Evolutionary conservation across 2,113 vertebrate species (phyloP).

Genomic region (Ophthalmolycus amberensis): DNA sequence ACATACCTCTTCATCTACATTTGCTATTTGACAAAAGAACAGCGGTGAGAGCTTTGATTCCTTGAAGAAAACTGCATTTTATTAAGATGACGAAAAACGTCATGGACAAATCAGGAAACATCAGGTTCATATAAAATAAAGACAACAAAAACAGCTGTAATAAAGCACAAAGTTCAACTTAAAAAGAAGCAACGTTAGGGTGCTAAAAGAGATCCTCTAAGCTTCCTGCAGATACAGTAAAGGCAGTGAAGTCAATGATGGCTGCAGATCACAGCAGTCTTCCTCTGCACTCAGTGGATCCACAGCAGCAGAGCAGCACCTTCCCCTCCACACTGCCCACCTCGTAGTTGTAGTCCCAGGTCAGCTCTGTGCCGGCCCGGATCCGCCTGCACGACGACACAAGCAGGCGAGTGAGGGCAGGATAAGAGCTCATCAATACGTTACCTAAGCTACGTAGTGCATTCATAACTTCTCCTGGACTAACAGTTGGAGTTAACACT

Average conservation of each 20-base stretch:
- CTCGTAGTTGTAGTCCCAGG: conserved; percentile 99
- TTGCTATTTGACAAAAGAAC: conserved; percentile 5
- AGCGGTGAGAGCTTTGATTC: not conserved
- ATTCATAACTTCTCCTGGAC: not conserved
- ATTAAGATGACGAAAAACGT: conserved; percentile 49
- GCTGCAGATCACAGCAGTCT: conserved; percentile 85
- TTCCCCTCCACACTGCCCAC: conserved; percentile 98
- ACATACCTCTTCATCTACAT: not conserved
- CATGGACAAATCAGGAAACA: conserved; percentile 9
- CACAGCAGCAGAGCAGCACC: conserved; percentile 97
- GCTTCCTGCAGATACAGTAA: conserved; percentile 17
- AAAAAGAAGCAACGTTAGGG: conserved; percentile 28
- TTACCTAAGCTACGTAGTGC: too few relatives aligned
- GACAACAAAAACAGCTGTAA: conserved; percentile 23
- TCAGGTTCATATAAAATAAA: conserved; percentile 46
- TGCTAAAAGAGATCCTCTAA: not conserved
- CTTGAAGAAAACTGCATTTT: conserved; percentile 54
- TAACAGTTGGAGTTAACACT: not conserved
- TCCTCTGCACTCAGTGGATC: conserved; percentile 94
- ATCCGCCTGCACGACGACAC: conserved; percentile 86
- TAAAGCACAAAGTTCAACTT: conserved; percentile 32
- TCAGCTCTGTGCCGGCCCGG: conserved; percentile 94
- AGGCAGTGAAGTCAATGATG: not conserved
- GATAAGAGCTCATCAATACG: not conserved
- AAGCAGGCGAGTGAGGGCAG: not conserved